Evolutionary conservation across 2,113 vertebrate genomes (phyloP).

Genomic region (Naja naja): DNA sequence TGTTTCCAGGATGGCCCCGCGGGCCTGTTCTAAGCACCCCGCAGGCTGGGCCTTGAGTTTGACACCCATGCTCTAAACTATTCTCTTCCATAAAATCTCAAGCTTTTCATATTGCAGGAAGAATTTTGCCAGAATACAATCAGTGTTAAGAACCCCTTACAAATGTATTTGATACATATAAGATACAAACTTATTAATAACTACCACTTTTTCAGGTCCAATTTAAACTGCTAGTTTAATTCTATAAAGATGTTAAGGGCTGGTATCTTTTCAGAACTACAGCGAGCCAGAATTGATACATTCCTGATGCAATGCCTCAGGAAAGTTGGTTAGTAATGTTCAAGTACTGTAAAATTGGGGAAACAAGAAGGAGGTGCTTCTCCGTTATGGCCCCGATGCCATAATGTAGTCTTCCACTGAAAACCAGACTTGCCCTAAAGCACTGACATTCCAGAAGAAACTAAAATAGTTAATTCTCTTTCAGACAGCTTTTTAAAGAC

Average conservation of each 20-base stretch:
- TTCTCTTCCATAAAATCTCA: neutral
- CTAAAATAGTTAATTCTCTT: neutral
- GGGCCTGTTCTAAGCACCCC: no score
- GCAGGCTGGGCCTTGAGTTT: no score
- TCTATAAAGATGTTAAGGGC: neutral
- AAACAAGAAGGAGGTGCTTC: neutral
- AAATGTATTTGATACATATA: neutral
- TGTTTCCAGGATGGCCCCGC: no score
- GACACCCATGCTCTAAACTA: neutral
- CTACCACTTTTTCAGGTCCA: neutral
- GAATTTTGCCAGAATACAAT: neutral
- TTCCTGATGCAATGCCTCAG: neutral
- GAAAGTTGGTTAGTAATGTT: neutral
- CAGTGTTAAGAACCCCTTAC: neutral
- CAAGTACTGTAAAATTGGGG: neutral
- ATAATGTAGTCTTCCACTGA: neutral
- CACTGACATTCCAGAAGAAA: neutral
- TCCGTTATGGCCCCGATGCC: neutral
- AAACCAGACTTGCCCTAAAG: neutral
- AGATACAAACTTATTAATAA: neutral
- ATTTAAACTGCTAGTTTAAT: neutral
- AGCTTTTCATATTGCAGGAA: neutral
- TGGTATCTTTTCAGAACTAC: neutral
- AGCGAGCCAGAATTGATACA: neutral
- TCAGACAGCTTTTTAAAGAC: neutral